Base-by-base conservation (phyloP, 2,797 vertebrate genomes). In the Pelobates cultripes region DNA sequence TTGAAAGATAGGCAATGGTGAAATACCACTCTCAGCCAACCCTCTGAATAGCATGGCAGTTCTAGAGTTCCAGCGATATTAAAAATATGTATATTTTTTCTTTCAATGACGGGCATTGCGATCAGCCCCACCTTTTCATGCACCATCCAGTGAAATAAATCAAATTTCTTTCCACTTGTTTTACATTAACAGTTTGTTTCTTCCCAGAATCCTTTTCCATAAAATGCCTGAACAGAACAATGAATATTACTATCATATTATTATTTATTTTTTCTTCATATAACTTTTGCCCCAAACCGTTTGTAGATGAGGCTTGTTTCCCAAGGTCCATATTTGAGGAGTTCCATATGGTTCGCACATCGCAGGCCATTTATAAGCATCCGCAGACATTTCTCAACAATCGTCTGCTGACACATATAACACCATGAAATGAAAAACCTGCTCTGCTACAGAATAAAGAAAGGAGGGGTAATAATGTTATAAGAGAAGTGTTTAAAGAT, bases 371-470 rank as follows among this genome's bases (percentile, higher is more conserved):
- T 82, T 78, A 82, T 73, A 77, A 68, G 69, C 69, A 57, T 73
- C 63, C 42, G 40, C 61, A 76, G 55, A 45, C 75, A 73, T 82
- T 82, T 73, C 80, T 82, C 80, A 82, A 60, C 75, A 73, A 68
- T 77, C 80, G 43, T 66, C 75, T 71, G 41, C 75, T 73, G 75
- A 77, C 74, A 82, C 69, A 57, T 82, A 45, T 71, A 77, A 67
- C 80, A 13, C 61, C 17, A 47, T 77, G 60, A 81, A 81, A 81
- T 71, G 74, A 72, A 81, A 81, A 81, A 75, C 73, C 79, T 76
- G 79, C 40, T 81, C 51, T 28, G 73, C 55, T 43, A 44, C 4
- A 14, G 44, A 12, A 41, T 15, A 42, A 67, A 28, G 28, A 28
- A 9, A 28, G 15, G 13, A 47, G 44, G 43, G 77, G 60, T 40